Evolutionary conservation across 2,797 vertebrate species (phyloP).

Genomic region (Anabacerthia variegaticeps): DNA sequence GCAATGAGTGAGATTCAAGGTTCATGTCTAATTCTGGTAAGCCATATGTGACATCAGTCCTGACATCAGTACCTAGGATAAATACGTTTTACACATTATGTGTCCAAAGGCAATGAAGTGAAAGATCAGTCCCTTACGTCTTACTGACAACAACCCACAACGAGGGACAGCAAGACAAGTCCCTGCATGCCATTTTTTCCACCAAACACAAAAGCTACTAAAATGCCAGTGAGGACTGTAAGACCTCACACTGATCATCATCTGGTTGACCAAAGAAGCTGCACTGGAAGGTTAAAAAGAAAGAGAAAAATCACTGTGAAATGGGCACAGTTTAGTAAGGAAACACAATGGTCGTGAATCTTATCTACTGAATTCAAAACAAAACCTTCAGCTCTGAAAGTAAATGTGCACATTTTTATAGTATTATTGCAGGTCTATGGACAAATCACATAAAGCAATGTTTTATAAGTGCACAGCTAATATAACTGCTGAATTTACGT

Average conservation of each 20-base stretch:
- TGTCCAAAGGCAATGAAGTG: background rate
- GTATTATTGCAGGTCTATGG: conserved; percentile 37
- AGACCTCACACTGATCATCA: background rate
- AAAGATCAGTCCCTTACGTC: background rate
- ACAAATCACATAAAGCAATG: conserved; percentile 14
- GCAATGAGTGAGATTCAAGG: background rate
- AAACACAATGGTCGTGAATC: background rate
- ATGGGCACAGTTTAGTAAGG: background rate
- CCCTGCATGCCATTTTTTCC: background rate
- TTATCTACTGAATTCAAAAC: conserved; percentile 29
- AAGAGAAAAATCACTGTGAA: background rate
- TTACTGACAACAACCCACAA: background rate
- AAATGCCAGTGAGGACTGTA: background rate
- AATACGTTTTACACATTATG: background rate
- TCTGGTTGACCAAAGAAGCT: background rate
- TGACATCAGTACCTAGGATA: background rate
- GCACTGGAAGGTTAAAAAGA: background rate
- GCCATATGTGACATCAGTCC: background rate
- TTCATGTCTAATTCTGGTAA: background rate
- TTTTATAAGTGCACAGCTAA: conserved; percentile 45
- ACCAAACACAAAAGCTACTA: background rate
- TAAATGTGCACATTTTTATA: conserved; percentile 35
- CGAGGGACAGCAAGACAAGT: background rate
- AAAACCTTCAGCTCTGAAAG: conserved; percentile 49
- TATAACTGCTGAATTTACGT: conserved; percentile 58